Percentiles rank a stretch among this genome's conserved stretches.
Conservation (phyloP, 2,888 invertebrate species). For the Chelonus formosanus region DNA sequence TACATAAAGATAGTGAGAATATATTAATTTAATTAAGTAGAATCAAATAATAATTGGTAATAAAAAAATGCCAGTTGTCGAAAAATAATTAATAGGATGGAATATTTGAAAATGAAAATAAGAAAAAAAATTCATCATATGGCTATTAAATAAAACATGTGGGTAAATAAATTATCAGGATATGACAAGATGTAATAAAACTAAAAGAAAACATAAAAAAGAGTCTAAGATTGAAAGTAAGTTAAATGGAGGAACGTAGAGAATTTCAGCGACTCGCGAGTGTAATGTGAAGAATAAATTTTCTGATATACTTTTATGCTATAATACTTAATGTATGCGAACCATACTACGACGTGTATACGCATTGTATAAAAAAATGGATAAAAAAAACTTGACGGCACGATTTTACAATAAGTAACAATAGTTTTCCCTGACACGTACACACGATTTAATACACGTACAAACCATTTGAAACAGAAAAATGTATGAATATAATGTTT, state of each 20-base stretch:
- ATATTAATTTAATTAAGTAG: background rate
- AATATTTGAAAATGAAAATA: slow-evolving; percentile 27
- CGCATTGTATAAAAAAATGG: slow-evolving; percentile 40
- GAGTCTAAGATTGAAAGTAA: slow-evolving; percentile 31
- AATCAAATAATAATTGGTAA: slow-evolving; percentile 50
- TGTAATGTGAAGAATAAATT: slow-evolving; percentile 25
- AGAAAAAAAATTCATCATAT: slow-evolving; percentile 8
- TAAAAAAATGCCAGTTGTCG: slow-evolving; percentile 62
- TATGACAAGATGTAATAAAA: slow-evolving; percentile 21
- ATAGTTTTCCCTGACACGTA: slow-evolving; percentile 23
- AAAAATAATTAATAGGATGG: slow-evolving; percentile 31
- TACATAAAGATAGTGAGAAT: too few relatives aligned
- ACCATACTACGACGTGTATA: slow-evolving; percentile 23
- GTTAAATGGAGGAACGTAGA: slow-evolving; percentile 31
- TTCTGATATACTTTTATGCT: slow-evolving; percentile 25
- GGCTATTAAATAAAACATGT: slow-evolving; percentile 2
- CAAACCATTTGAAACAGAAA: slow-evolving; percentile 34
- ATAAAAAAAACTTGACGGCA: slow-evolving; percentile 24
- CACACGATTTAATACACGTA: slow-evolving; percentile 31
- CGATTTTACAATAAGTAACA: slow-evolving; percentile 19
- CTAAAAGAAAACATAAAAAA: slow-evolving; percentile 28
- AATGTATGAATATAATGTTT: slow-evolving; percentile 64
- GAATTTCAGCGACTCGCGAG: slow-evolving; percentile 27
- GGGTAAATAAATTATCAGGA: slow-evolving; percentile 21
- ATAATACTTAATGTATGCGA: slow-evolving; percentile 24